Evolutionary conservation across 2,888 invertebrate genomes (phyloP), one percentile per base, ranked within the genome.

Genomic region (Parelbella ahira): DNA sequence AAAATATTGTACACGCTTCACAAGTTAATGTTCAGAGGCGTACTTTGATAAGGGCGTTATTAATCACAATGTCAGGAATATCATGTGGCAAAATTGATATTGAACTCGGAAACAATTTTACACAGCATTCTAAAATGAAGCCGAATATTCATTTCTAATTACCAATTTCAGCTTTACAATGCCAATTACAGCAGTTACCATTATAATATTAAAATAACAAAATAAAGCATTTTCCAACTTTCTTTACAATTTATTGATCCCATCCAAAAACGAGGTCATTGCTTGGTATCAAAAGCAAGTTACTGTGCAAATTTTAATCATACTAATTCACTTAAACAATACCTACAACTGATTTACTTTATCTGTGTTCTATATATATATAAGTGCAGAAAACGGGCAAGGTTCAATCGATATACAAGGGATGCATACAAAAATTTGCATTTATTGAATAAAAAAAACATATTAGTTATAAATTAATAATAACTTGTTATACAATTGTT

Each of bases 1-100:
- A 76, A 80, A 81, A 80, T 71, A 70, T 74, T 76, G 74, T 82
- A 83, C 81, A 86, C 75, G 76, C 68, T 53, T 80, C 73, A 79
- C 75, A 82, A 80, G 74, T 74, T 63, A 74, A 68, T 68, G 63
- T 72, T 73, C 59, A 54, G 71, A 72, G 68, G 70, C 68, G 59
- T 63, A 33, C 4, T 39, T 39, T 20, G n/a, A n/a, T 32, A 13
- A 25, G 19, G 9, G 9, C 27, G 27, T 8, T 2, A 21, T 10
- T 0, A 30, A 30, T 15, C 38, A 32, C 4, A 8, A 32, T 19
- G 11, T 18, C 18, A 15, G 25, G 5, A 24, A 19, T 39, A 21
- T 7, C 13, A 28, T 20, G 28, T 9, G 12, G 13, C 23, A 5
- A 15, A 20, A 7, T 33, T 23, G 12, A 33, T 23, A 32, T 24